Percentiles rank a stretch among this genome's conserved stretches.
Evolutionary conservation across 2,888 invertebrate species (phyloP).

Genomic region (Drosophila suboccidentalis): DNA sequence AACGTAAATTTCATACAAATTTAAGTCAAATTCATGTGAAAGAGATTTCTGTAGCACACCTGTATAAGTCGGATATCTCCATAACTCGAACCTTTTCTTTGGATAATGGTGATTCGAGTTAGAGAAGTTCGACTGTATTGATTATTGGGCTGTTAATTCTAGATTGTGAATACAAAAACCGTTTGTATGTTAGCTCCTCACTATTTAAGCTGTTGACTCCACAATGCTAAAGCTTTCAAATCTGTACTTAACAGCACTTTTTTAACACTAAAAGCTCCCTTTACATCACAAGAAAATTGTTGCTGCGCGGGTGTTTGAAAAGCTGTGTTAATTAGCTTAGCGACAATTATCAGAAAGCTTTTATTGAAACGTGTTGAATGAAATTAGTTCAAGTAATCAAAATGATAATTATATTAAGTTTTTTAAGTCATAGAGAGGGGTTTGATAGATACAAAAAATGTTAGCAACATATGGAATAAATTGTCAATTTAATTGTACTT

Average conservation of each 20-base stretch:
- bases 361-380: not conserved
- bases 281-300: not conserved
- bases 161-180: too few relatives aligned
- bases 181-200: not conserved
- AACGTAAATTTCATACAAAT: too few relatives aligned
- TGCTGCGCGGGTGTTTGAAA: not conserved
- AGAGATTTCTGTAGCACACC: too few relatives aligned
- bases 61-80: too few relatives aligned
- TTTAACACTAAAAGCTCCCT: constrained; percentile 8
- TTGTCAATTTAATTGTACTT: not conserved
- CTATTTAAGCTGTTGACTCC: not conserved
- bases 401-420: not conserved
- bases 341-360: constrained; percentile 8
- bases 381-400: not conserved
- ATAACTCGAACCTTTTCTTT: too few relatives aligned
- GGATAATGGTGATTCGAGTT: too few relatives aligned
- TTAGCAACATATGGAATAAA: not conserved
- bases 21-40: too few relatives aligned
- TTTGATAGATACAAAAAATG: not conserved
- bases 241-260: not conserved
- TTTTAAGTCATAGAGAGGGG: not conserved
- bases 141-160: not conserved
- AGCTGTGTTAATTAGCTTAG: not conserved
- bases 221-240: not conserved
- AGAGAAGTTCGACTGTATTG: too few relatives aligned